Evolutionary conservation across 2,888 invertebrate genomes (phyloP).

Genomic region (Xanthostigma xanthostigma): DNA sequence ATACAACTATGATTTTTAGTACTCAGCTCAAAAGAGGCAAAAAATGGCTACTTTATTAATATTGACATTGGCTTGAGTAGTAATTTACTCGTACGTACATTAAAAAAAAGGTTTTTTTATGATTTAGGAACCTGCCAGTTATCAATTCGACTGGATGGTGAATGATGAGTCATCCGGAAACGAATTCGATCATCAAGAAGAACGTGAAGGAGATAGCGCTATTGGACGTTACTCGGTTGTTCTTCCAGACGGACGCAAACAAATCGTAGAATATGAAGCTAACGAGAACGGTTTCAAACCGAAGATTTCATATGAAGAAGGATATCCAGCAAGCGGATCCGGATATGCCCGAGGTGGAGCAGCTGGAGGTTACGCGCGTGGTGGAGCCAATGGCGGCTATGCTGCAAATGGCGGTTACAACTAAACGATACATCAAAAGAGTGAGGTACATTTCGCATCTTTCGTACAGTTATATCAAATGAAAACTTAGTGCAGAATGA

Average conservation of each 20-base stretch:
- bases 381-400: slow-evolving; percentile 1
- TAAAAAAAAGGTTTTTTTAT: too few relatives aligned
- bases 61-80: too few relatives aligned
- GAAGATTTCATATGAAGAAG: slow-evolving; percentile 42
- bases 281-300: slow-evolving; percentile 50
- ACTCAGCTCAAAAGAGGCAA: too few relatives aligned
- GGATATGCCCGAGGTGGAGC: slow-evolving; percentile 12
- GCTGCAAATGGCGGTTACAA: not conserved
- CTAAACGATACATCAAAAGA: too few relatives aligned
- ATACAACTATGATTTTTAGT: too few relatives aligned
- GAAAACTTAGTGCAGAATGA: too few relatives aligned
- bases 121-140: slow-evolving; percentile 31
- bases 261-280: slow-evolving; percentile 50
- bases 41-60: too few relatives aligned
- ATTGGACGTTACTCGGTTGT: slow-evolving; percentile 52
- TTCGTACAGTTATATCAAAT: too few relatives aligned
- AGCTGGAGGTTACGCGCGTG: slow-evolving; percentile 6
- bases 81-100: too few relatives aligned
- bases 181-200: slow-evolving; percentile 52
- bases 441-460: too few relatives aligned
- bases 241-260: slow-evolving; percentile 49
- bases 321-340: slow-evolving; percentile 14
- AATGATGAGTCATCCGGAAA: slow-evolving; percentile 47
- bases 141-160: slow-evolving; percentile 52
- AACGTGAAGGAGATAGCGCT: slow-evolving; percentile 48